phyloP scores from a whole-genome alignment of 2,797 vertebrate species.

The Oryzias sinensis region DNA sequence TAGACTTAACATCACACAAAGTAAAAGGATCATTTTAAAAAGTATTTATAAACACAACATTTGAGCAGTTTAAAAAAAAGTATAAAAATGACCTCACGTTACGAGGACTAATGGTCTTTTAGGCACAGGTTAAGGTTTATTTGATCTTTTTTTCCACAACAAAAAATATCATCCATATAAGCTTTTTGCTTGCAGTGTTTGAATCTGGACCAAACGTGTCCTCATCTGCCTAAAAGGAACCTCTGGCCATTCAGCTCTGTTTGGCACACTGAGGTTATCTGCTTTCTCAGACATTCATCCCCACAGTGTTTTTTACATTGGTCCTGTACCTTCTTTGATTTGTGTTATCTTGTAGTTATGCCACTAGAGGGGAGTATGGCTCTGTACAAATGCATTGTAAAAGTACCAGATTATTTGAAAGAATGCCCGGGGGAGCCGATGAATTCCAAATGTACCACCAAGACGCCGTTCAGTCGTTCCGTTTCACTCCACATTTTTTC shows the following conservation, averaged over 20 bases:
- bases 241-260: neutral
- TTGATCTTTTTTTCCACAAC: no score
- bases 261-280: neutral
- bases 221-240: no score
- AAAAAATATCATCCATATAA: no score
- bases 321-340: neutral
- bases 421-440: constrained; percentile 6
- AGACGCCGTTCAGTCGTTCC: neutral
- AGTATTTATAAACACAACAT: no score
- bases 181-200: no score
- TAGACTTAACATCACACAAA: no score
- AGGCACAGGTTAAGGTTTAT: no score
- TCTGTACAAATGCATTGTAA: constrained; percentile 2
- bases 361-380: constrained; percentile 65
- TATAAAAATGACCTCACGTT: no score
- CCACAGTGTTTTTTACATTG: neutral
- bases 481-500: constrained; percentile 1
- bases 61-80: no score
- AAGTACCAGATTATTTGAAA: constrained; percentile 1
- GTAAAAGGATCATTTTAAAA: no score
- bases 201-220: no score
- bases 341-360: neutral
- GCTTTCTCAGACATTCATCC: neutral
- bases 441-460: constrained; percentile 4
- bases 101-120: no score